phyloP scores from a whole-genome alignment of 2,797 vertebrate species.

The Dendrocincla tyrannina region DNA sequence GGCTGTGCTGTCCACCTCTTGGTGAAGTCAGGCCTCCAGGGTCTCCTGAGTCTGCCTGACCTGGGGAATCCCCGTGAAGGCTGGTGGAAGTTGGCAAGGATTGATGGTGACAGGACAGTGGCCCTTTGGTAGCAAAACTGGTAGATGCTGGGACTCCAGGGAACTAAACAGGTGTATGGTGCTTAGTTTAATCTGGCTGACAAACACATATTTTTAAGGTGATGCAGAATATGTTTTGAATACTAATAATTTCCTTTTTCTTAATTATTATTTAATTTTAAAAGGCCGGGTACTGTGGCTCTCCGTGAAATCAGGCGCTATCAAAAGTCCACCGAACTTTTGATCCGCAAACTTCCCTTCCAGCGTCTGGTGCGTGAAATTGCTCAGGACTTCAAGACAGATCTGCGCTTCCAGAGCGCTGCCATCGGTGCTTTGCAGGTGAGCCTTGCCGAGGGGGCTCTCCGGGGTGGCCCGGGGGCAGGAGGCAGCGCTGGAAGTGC shows the following conservation, averaged over 20 bases:
- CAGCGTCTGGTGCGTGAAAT: slow-evolving; percentile 85
- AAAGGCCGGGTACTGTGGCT: slow-evolving; percentile 83
- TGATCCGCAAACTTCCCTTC: slow-evolving; percentile 86
- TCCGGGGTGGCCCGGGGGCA: background rate
- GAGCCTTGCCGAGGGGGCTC: background rate
- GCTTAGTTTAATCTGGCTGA: background rate
- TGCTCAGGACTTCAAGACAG: slow-evolving; percentile 87
- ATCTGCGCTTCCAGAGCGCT: slow-evolving; percentile 86
- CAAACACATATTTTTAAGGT: rapidly evolving
- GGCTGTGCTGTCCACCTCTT: too few species aligned
- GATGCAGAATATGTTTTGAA: background rate
- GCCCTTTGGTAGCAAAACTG: background rate
- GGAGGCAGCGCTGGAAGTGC: background rate
- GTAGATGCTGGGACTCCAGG: rapidly evolving
- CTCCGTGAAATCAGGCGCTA: slow-evolving; percentile 85
- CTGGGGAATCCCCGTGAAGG: background rate
- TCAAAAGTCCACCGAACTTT: slow-evolving; percentile 84
- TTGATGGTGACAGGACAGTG: rapidly evolving
- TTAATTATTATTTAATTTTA: background rate
- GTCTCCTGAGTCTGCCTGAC: background rate
- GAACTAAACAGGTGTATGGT: rapidly evolving
- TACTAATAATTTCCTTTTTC: background rate
- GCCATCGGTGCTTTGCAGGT: slow-evolving; percentile 87
- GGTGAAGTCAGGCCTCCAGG: background rate
- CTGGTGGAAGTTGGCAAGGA: background rate